These are phyloP conservation scores for Cylas formicarius DNA, from an alignment of 1,140 invertebrate genomes.

Conservation along the genomic window DNA sequence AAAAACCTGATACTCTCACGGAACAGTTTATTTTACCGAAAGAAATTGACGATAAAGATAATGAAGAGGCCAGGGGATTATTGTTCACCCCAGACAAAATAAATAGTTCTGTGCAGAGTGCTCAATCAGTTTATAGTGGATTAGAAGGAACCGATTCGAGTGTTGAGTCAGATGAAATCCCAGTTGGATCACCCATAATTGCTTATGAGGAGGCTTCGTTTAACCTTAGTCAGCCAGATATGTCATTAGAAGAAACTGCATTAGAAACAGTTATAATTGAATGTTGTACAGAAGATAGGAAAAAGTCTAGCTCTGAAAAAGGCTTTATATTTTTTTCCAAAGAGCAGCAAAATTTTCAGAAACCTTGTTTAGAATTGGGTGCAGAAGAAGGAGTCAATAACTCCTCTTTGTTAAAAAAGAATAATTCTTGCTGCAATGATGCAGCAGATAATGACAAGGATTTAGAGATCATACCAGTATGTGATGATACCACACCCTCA, in stretches of 20 bases:
- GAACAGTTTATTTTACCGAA: slow-evolving; percentile 5
- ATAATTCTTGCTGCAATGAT: background rate
- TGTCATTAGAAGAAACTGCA: slow-evolving; percentile 6
- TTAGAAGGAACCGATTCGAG: slow-evolving; percentile 20
- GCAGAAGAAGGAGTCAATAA: too few species aligned
- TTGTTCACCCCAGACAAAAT: slow-evolving; percentile 16
- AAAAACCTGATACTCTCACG: slow-evolving; percentile 26
- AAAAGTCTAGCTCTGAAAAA: slow-evolving; percentile 4
- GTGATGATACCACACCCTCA: background rate
- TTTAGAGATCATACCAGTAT: background rate
- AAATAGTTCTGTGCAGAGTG: slow-evolving; percentile 20
- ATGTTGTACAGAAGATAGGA: background rate
- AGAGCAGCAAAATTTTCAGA: background rate
- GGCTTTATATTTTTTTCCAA: background rate
- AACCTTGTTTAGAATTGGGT: background rate
- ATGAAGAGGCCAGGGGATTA: slow-evolving; percentile 16
- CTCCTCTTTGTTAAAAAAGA: too few species aligned
- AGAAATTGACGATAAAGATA: slow-evolving; percentile 13
- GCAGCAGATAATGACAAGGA: background rate
- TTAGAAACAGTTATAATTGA: slow-evolving; percentile 6
- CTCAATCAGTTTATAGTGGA: slow-evolving; percentile 20
- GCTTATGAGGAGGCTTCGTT: background rate
- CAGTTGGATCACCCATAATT: slow-evolving; percentile 12
- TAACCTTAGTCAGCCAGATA: background rate
- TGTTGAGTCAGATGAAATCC: slow-evolving; percentile 22